Percentiles rank a stretch among this genome's conserved stretches.
Conservation (phyloP, 2,113 vertebrate species). For the Cardinalis cardinalis region DNA sequence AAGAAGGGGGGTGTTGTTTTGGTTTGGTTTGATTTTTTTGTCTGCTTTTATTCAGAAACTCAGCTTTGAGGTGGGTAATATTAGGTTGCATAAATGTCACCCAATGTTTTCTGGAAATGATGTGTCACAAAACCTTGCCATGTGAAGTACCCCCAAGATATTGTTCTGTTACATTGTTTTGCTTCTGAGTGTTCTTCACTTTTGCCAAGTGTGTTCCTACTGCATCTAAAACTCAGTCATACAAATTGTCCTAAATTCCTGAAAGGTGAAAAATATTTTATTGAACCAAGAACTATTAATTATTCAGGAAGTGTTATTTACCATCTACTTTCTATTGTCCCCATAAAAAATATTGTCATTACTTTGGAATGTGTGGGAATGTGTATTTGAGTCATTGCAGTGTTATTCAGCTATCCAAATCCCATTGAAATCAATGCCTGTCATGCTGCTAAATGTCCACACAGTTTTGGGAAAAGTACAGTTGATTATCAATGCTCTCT, state of each 20-base stretch:
- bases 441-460: neutral
- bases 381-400: neutral
- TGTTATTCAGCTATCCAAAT: neutral
- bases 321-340: neutral
- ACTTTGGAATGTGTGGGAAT: neutral
- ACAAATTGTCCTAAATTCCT: neutral
- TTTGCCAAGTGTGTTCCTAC: accelerated
- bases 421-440: neutral
- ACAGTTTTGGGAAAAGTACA: neutral
- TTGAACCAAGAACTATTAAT: neutral
- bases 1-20: neutral
- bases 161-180: neutral
- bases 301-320: neutral
- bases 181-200: neutral
- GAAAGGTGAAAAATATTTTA: neutral
- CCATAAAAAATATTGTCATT: neutral
- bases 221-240: neutral
- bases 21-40: too few species aligned
- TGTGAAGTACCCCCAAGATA: neutral
- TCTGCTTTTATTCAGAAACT: neutral
- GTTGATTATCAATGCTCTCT: neutral
- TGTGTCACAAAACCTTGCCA: neutral
- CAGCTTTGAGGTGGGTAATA: neutral
- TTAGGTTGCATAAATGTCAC: neutral
- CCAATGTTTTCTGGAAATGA: neutral